Evolutionary conservation across 1,140 invertebrate genomes (phyloP).

Genomic region (Drosophila kohkoa): DNA sequence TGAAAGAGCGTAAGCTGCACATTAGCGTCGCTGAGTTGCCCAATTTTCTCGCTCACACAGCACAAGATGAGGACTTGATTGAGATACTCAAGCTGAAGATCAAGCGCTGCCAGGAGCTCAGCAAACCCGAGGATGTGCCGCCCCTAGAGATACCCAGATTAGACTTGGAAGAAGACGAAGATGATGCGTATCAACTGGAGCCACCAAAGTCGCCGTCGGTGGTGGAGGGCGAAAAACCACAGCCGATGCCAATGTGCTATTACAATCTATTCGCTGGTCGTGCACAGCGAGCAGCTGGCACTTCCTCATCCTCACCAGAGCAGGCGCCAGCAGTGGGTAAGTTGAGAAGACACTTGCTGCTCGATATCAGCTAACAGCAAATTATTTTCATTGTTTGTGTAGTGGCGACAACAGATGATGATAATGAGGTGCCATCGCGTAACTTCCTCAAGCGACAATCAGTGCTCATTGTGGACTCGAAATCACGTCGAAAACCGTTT

Average conservation of each 20-base stretch:
- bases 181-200: constrained; percentile 56
- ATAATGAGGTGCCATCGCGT: constrained; percentile 93
- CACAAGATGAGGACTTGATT: constrained; percentile 75
- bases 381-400: constrained; percentile 20
- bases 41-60: constrained; percentile 70
- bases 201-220: constrained; percentile 68
- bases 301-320: constrained; percentile 80
- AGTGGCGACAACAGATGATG: constrained; percentile 89
- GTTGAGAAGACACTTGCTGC: neutral
- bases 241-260: constrained; percentile 83
- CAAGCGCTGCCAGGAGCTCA: constrained; percentile 75
- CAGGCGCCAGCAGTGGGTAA: constrained; percentile 80
- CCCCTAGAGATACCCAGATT: constrained; percentile 69
- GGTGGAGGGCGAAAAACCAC: constrained; percentile 77
- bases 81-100: constrained; percentile 80
- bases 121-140: constrained; percentile 64
- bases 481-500: constrained; percentile 91
- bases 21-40: constrained; percentile 71
- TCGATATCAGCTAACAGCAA: neutral
- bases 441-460: constrained; percentile 92
- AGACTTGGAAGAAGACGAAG: constrained; percentile 72
- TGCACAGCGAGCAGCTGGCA: constrained; percentile 72
- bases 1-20: constrained; percentile 59
- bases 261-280: constrained; percentile 81
- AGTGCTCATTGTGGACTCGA: constrained; percentile 93